phyloP scores from a whole-genome alignment of 2,113 vertebrate species.

The Serilophus lunatus region DNA sequence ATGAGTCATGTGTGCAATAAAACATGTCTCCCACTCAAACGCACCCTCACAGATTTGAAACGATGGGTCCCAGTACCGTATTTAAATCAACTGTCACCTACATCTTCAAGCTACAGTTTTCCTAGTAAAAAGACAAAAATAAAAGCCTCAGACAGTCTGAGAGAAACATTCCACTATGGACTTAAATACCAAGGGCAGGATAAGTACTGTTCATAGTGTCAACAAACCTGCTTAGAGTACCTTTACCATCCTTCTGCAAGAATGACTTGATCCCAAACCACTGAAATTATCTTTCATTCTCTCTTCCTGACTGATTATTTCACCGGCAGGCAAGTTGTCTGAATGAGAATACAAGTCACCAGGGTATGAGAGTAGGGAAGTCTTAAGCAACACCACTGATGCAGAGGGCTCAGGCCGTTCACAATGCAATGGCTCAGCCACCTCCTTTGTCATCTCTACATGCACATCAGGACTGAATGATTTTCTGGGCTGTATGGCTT shows the following conservation, averaged over 20 bases:
- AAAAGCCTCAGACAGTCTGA: neutral
- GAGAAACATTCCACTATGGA: neutral
- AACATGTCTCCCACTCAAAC: fast-evolving
- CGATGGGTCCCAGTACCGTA: neutral
- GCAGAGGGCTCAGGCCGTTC: neutral
- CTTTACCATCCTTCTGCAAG: neutral
- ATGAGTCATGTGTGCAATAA: neutral
- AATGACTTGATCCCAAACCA: neutral
- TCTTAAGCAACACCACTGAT: neutral
- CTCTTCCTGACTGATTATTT: neutral
- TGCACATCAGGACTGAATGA: neutral
- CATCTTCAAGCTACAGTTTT: neutral
- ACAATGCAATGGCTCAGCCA: neutral
- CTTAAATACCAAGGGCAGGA: neutral
- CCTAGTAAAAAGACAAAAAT: neutral
- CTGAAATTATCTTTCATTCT: neutral
- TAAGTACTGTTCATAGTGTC: neutral
- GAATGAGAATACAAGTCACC: fast-evolving
- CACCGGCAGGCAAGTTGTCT: neutral
- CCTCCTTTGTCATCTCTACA: neutral
- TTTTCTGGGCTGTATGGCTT: neutral
- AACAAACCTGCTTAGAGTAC: neutral
- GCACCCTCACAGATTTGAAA: neutral
- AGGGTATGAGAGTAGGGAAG: neutral
- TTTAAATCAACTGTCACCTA: neutral